A percentile compares a stretch with the other conserved stretches of the same genome.
Evolutionary conservation across 1,140 invertebrate species (phyloP).

Genomic region (Penaeus japonicus): DNA sequence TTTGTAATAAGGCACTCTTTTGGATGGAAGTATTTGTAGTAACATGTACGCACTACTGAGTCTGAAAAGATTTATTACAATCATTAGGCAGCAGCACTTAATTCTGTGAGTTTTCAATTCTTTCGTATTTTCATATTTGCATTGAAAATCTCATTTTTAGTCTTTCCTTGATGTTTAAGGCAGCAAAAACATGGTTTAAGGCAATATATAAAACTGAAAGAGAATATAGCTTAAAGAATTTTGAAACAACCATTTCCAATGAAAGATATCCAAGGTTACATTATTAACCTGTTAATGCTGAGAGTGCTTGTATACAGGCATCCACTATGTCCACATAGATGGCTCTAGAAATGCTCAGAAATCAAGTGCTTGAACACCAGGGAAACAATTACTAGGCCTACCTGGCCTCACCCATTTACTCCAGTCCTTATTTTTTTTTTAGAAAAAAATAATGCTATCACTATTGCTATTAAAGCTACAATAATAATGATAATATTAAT

Average conservation of each 20-base stretch:
- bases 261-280: not conserved
- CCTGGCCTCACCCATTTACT: too few species aligned
- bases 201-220: not conserved
- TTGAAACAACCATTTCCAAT: not conserved
- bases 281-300: too few species aligned
- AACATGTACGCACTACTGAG: slow-evolving; percentile 91
- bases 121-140: slow-evolving; percentile 3
- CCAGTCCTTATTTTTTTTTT: too few species aligned
- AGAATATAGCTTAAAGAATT: not conserved
- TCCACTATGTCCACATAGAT: too few species aligned
- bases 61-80: slow-evolving; percentile 71
- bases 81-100: not conserved
- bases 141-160: not conserved
- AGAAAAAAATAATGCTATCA: too few species aligned
- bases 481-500: too few species aligned
- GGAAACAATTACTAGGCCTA: too few species aligned
- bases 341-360: too few species aligned
- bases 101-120: too few species aligned
- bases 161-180: slow-evolving; percentile 60
- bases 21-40: slow-evolving; percentile 97
- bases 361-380: too few species aligned
- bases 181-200: not conserved
- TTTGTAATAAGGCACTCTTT: slow-evolving; percentile 93
- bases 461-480: too few species aligned
- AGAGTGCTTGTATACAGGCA: too few species aligned